These are phyloP conservation scores for Gonocerus acuteangulatus DNA, from an alignment of 2,888 invertebrate genomes.

Conservation along the genomic window DNA sequence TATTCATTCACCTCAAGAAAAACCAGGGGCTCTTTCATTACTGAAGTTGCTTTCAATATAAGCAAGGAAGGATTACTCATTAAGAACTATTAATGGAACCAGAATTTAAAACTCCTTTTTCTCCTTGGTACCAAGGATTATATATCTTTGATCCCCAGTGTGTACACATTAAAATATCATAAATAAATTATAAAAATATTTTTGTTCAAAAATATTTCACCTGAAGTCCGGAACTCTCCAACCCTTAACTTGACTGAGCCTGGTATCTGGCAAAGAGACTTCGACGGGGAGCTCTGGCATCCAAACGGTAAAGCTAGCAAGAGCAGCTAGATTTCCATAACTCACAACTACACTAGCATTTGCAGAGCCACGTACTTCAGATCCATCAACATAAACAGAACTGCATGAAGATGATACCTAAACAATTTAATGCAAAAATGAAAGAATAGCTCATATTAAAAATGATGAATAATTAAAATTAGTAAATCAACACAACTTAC, in stretches of 20 bases:
- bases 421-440: background rate
- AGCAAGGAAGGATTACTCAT: too few species aligned
- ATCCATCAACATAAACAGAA: slow-evolving; percentile 91
- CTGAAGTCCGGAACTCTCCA: slow-evolving; percentile 78
- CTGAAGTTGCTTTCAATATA: too few species aligned
- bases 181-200: too few species aligned
- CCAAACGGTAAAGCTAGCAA: slow-evolving; percentile 89
- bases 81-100: too few species aligned
- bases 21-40: too few species aligned
- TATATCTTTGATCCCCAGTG: too few species aligned
- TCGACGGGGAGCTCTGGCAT: slow-evolving; percentile 92
- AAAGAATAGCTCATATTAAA: background rate
- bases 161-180: too few species aligned
- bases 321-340: slow-evolving; percentile 81
- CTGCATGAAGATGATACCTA: slow-evolving; percentile 94
- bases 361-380: slow-evolving; percentile 87
- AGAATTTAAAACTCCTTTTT: too few species aligned
- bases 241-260: slow-evolving; percentile 86
- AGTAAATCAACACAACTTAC: slow-evolving; percentile 47
- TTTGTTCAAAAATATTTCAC: too few species aligned
- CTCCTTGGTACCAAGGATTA: too few species aligned
- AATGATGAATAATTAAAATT: background rate
- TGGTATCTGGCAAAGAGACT: slow-evolving; percentile 78
- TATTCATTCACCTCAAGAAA: too few species aligned
- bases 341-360: slow-evolving; percentile 90